phyloP scores from a whole-genome alignment of 2,113 vertebrate genomes.

The Rousettus leschenaultii region DNA sequence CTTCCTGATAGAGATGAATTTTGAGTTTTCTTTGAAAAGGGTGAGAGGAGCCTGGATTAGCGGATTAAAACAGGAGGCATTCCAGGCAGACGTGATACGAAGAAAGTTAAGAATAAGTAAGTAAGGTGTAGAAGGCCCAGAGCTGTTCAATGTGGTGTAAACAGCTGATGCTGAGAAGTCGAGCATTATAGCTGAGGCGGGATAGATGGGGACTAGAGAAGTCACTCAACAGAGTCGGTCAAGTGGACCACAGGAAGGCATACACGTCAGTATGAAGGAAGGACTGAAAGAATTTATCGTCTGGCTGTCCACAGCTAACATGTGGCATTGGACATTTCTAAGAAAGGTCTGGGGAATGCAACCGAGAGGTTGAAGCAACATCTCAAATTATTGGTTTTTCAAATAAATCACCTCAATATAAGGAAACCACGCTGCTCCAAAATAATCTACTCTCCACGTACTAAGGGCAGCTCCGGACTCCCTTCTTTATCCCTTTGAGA shows the following conservation, averaged over 20 bases:
- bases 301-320: neutral
- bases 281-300: neutral
- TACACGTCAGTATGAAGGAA: neutral
- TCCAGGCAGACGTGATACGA: neutral
- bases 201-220: neutral
- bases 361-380: neutral
- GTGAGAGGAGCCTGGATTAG: neutral
- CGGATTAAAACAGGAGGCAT: neutral
- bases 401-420: neutral
- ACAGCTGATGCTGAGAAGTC: neutral
- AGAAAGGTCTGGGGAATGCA: neutral
- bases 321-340: fast-evolving
- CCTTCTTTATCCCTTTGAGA: neutral
- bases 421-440: neutral
- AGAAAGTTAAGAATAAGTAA: neutral
- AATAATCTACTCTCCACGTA: neutral
- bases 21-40: neutral
- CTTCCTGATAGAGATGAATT: neutral
- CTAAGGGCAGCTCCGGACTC: neutral
- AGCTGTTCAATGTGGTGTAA: neutral
- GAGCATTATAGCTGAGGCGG: neutral
- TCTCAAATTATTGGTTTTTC: neutral
- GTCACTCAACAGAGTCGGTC: neutral
- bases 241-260: neutral
- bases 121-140: neutral